Percentiles rank a stretch among this genome's conserved stretches.
phyloP scores from a whole-genome alignment of 2,113 vertebrate genomes.

The Cromileptes altivelis region DNA sequence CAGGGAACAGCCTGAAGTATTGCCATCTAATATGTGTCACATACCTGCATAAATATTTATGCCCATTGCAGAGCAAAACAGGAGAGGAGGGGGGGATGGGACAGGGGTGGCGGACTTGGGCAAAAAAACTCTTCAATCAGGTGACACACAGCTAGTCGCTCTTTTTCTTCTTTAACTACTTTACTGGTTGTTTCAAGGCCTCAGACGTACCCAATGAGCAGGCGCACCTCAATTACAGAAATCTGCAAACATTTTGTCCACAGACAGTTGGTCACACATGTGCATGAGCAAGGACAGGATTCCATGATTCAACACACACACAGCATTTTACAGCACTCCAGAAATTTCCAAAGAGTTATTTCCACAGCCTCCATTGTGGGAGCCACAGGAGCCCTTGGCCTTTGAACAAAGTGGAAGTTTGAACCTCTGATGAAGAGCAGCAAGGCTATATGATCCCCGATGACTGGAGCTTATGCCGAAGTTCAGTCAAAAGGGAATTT shows the following conservation, averaged over 20 bases:
- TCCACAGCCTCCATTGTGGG: constrained; percentile 5
- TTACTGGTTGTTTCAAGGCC: constrained; percentile 9
- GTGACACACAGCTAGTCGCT: constrained; percentile 46
- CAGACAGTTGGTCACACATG: constrained; percentile 1
- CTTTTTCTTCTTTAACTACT: constrained; percentile 33
- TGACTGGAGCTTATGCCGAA: constrained; percentile 33
- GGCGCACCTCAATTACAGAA: constrained; percentile 7
- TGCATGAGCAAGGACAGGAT: constrained; percentile 21
- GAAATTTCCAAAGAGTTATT: constrained; percentile 28
- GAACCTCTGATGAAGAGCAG: constrained; percentile 34
- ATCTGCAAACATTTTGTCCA: constrained; percentile 24
- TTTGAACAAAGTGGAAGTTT: constrained; percentile 42
- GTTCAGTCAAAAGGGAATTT: constrained; percentile 34
- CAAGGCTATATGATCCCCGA: constrained; percentile 9
- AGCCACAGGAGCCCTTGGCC: constrained; percentile 38
- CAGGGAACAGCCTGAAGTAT: constrained; percentile 85
- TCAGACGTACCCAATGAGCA: constrained; percentile 19
- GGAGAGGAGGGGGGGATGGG: constrained; percentile 58
- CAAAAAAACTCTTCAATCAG: constrained; percentile 77
- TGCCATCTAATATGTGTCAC: constrained; percentile 86
- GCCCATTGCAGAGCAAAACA: constrained; percentile 70
- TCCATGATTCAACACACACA: constrained; percentile 11
- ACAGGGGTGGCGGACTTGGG: constrained; percentile 66
- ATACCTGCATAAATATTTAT: constrained; percentile 87
- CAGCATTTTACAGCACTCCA: constrained; percentile 9